phyloP scores from a whole-genome alignment of 92 coral and sea anemone genomes.

The Parazoanthus atlanticus region DNA sequence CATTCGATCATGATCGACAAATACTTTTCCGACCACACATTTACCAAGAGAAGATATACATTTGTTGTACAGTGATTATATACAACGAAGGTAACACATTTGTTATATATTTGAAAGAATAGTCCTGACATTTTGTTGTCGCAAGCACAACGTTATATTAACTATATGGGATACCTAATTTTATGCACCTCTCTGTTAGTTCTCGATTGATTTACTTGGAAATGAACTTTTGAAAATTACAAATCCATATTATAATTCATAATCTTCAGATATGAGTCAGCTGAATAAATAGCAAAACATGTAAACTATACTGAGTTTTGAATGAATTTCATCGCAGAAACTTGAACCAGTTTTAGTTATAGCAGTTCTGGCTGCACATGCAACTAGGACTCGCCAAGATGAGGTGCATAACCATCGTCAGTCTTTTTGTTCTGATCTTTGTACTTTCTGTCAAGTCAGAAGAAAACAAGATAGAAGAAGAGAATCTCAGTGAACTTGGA shows the following conservation, averaged over 20 bases:
- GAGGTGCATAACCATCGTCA: background rate
- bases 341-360: background rate
- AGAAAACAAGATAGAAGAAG: conserved; percentile 6
- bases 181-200: background rate
- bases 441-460: background rate
- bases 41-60: no score
- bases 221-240: no score
- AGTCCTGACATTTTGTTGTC: background rate
- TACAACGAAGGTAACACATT: background rate
- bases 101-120: background rate
- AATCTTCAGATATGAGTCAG: background rate
- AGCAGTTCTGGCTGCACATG: background rate
- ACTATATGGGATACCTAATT: no score
- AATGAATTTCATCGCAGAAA: background rate
- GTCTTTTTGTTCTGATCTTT: background rate
- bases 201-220: no score
- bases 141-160: background rate
- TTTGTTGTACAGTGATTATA: background rate
- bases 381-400: background rate
- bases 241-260: no score
- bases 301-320: background rate
- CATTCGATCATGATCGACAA: no score
- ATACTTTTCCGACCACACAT: no score
- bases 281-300: background rate
- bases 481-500: background rate